Evolutionary conservation across 2,888 invertebrate species (phyloP).

Genomic region (Dorcus hopei): DNA sequence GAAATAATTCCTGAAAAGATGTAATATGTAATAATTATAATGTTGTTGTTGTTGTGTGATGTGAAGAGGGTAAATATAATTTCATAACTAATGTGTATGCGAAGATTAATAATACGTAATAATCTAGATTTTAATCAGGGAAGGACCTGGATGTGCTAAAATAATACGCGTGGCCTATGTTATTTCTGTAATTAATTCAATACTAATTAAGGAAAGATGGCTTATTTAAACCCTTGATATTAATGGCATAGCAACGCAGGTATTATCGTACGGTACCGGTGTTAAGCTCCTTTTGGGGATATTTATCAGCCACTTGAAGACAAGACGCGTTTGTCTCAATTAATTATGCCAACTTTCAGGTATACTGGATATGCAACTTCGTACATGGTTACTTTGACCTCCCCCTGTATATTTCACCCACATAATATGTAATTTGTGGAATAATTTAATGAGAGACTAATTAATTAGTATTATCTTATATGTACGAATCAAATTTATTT

Average conservation of each 20-base stretch:
- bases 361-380: neutral
- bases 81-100: neutral
- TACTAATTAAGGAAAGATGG: neutral
- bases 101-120: constrained; percentile 1
- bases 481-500: too few relatives aligned
- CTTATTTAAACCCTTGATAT: constrained; percentile 1
- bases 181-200: neutral
- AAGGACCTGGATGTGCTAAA: neutral
- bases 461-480: too few relatives aligned
- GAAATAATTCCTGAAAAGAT: too few relatives aligned
- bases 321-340: neutral
- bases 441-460: too few relatives aligned
- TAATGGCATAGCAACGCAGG: constrained; percentile 1
- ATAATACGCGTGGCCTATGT: neutral
- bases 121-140: neutral
- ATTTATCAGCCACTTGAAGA: constrained; percentile 1
- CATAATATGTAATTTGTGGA: too few relatives aligned
- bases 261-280: neutral
- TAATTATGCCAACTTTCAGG: neutral
- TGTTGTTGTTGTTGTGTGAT: neutral
- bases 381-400: too few relatives aligned
- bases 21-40: neutral
- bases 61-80: neutral
- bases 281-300: neutral
- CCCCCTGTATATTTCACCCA: too few relatives aligned